Evolutionary conservation across 2,113 vertebrate genomes (phyloP).

Genomic region (Eolophus roseicapilla): DNA sequence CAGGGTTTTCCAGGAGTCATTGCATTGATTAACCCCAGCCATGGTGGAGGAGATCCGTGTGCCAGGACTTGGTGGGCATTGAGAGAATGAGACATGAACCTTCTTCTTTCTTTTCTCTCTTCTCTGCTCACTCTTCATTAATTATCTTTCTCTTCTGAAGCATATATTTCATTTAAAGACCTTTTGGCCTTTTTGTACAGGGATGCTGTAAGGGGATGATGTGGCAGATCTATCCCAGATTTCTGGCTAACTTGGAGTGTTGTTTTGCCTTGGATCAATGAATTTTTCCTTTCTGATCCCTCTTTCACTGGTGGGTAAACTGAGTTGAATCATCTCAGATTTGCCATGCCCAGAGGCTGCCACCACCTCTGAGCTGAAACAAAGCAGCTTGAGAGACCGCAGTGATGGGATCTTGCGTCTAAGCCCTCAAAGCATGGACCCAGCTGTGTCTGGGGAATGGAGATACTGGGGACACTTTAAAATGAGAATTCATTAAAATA

Average conservation of each 20-base stretch:
- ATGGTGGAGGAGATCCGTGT: not conserved
- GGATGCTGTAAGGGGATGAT: not conserved
- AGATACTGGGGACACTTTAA: not conserved
- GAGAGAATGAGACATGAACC: not conserved
- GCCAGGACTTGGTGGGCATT: not conserved
- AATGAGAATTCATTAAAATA: not conserved
- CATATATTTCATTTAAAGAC: not conserved
- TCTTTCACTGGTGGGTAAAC: not conserved
- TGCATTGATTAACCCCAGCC: not conserved
- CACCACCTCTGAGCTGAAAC: not conserved
- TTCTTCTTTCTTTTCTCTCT: not conserved
- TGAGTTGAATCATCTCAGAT: not conserved
- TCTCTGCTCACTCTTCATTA: not conserved
- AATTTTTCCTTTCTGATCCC: not conserved
- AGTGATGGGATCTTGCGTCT: not conserved
- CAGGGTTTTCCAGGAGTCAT: not conserved
- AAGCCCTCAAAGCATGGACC: not conserved
- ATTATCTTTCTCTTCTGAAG: not conserved
- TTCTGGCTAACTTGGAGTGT: not conserved
- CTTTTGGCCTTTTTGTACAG: not conserved
- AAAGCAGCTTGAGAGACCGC: not conserved
- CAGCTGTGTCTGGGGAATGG: conserved; percentile 1
- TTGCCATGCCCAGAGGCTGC: not conserved
- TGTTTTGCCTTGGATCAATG: not conserved
- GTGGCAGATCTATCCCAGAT: not conserved